Base-by-base conservation (phyloP, 64 coral and sea anemone genomes). In the Montipora efflorescens region DNA sequence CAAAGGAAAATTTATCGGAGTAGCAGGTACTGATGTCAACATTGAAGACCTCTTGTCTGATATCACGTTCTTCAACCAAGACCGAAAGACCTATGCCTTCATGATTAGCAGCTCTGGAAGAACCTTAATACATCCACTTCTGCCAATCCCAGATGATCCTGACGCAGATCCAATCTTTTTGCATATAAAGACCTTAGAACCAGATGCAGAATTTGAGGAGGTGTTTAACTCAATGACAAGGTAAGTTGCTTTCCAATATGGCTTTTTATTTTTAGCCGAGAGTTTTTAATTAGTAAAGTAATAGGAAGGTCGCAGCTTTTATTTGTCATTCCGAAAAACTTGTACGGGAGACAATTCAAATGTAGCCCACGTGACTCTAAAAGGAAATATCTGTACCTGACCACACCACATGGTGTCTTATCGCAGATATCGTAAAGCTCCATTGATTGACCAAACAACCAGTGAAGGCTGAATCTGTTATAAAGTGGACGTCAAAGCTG, bases 31-130 rank as follows among this genome's bases (percentile, higher is more conserved):
- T 5, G 92, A 94, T 53, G 68, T 94, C 19, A 83, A 80, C 15
- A 89, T 94, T 22, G 87, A 86, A 18, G 92, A 93, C 46, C 47
- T 93, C n/a, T 59, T 93, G 10, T 83, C 92, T 20, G 92, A 93
- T 16, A 85, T 93, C 21, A 94, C 92, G 52, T 94, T 88, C 71
- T 90, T 94, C 47, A 94, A 88, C 69, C 92, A 94, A 90, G 92
- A 66, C 36, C 92, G 90, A 51, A 69, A 75, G 2, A 88, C 92
- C 4, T 90, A 94, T 55, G 92, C 92, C 11, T 94, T 94, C 80
- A 58, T 94, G n/a, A 79, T 89, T 43, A 70, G 70, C 49, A 90
- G 67, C 16, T 80, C 86, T 1, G 92, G 92, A 22, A 71, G 87
- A 55, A 94, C 92, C 4, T 80, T 94, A 78, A 83, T 94, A 48